A percentile compares a stretch with the other conserved stretches of the same genome.
phyloP scores from a whole-genome alignment of 2,113 vertebrate genomes.

The Siniperca knerii region DNA sequence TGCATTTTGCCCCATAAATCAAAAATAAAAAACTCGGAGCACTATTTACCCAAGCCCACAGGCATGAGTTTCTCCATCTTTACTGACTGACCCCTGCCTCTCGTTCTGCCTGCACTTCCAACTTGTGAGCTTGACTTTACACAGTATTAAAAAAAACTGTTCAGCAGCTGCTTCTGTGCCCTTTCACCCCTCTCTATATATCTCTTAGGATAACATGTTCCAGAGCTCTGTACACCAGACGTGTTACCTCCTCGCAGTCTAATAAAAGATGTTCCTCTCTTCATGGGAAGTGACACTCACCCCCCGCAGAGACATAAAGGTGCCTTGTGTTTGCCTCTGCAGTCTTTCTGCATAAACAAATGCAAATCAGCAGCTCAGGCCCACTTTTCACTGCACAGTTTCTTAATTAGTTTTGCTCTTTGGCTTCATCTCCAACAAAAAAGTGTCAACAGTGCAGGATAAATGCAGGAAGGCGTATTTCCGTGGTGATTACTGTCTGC shows the following conservation, averaged over 20 bases:
- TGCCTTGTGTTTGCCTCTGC: slow-evolving; percentile 16
- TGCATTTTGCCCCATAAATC: background rate
- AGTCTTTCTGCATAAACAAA: slow-evolving; percentile 24
- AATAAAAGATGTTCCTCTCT: slow-evolving; percentile 12
- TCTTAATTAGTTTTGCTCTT: slow-evolving; percentile 39
- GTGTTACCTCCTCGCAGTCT: background rate
- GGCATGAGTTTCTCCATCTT: background rate
- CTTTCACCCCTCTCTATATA: background rate
- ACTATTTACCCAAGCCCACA: background rate
- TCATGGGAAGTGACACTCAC: background rate
- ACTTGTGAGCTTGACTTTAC: background rate
- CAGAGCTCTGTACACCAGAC: background rate
- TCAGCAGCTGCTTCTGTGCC: background rate
- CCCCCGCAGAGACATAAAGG: slow-evolving; percentile 1
- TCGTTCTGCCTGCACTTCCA: background rate
- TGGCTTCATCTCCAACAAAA: background rate
- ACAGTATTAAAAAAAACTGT: background rate
- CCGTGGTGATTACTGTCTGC: slow-evolving; percentile 2
- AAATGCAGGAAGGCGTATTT: background rate
- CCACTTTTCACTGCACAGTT: background rate
- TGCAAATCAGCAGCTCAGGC: slow-evolving; percentile 28
- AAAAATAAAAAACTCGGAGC: background rate
- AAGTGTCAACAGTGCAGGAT: slow-evolving; percentile 1
- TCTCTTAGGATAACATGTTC: background rate
- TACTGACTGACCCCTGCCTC: slow-evolving; percentile 1